These are phyloP conservation scores for Caenorhabditis tropicalis DNA, from an alignment of 1,140 invertebrate species.

Conservation along the genomic window DNA sequence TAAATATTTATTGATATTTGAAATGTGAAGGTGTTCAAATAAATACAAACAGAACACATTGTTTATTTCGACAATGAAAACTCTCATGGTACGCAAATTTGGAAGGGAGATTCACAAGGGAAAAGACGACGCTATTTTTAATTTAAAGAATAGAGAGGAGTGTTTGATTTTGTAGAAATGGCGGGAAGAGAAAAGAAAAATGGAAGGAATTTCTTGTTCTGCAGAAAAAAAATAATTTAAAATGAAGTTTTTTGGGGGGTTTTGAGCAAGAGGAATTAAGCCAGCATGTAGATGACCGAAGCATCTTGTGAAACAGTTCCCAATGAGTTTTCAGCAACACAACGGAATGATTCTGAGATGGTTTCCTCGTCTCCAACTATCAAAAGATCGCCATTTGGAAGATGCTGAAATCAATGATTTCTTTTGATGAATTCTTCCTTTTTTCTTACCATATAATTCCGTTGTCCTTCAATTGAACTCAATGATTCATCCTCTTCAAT, in stretches of 20 bases:
- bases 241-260: too few relatives aligned
- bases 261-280: not conserved
- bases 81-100: not conserved
- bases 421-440: not conserved
- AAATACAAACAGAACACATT: slow-evolving; percentile 30
- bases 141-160: not conserved
- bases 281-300: slow-evolving; percentile 40
- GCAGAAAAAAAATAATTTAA: not conserved
- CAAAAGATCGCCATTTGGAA: slow-evolving; percentile 44
- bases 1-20: slow-evolving; percentile 11
- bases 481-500: slow-evolving; percentile 46
- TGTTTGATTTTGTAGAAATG: not conserved
- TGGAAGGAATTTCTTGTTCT: not conserved
- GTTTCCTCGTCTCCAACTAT: slow-evolving; percentile 28
- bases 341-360: slow-evolving; percentile 50
- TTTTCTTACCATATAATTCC: slow-evolving; percentile 38
- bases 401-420: slow-evolving; percentile 26
- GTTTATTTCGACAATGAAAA: not conserved
- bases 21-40: not conserved
- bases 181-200: not conserved
- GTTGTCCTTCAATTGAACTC: slow-evolving; percentile 3
- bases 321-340: slow-evolving; percentile 22
- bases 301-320: slow-evolving; percentile 33
- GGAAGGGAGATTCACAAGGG: not conserved
- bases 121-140: not conserved